These are phyloP conservation scores for Xiphophorus maculatus DNA, from an alignment of 2,113 vertebrate genomes.

Conservation along the genomic window DNA sequence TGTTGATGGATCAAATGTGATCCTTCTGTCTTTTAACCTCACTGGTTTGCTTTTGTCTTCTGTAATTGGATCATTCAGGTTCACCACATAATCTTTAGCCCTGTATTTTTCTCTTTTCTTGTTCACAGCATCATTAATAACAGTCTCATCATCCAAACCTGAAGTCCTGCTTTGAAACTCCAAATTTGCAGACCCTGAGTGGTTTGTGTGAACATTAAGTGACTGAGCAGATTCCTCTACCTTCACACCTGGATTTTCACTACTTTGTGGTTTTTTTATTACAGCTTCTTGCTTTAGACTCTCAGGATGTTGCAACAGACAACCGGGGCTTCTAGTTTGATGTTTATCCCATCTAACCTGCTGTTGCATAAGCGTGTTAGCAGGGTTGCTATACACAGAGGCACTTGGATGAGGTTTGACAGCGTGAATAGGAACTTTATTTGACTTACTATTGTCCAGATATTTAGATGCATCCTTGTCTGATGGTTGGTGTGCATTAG, in stretches of 20 bases:
- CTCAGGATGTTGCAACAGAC: conserved; percentile 82
- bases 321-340: conserved; percentile 81
- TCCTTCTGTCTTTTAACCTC: conserved; percentile 91
- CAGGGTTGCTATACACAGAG: conserved; percentile 81
- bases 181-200: conserved; percentile 54
- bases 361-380: conserved; percentile 86
- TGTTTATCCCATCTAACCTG: conserved; percentile 83
- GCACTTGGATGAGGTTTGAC: conserved; percentile 89
- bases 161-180: conserved; percentile 72
- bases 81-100: conserved; percentile 81
- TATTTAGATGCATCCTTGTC: conserved; percentile 80
- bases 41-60: conserved; percentile 86
- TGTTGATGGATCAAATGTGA: conserved; percentile 91
- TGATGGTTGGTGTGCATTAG: conserved; percentile 50
- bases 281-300: conserved; percentile 79
- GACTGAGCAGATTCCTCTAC: conserved; percentile 73
- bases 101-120: conserved; percentile 88
- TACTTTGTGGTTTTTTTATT: conserved; percentile 77
- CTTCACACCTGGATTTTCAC: conserved; percentile 76
- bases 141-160: conserved; percentile 78
- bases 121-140: conserved; percentile 78
- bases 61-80: conserved; percentile 79
- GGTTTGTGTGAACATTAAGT: conserved; percentile 71
- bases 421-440: conserved; percentile 87
- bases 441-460: conserved; percentile 81